phyloP scores from a whole-genome alignment of 2,888 invertebrate genomes.

The Eupithecia subfuscata region DNA sequence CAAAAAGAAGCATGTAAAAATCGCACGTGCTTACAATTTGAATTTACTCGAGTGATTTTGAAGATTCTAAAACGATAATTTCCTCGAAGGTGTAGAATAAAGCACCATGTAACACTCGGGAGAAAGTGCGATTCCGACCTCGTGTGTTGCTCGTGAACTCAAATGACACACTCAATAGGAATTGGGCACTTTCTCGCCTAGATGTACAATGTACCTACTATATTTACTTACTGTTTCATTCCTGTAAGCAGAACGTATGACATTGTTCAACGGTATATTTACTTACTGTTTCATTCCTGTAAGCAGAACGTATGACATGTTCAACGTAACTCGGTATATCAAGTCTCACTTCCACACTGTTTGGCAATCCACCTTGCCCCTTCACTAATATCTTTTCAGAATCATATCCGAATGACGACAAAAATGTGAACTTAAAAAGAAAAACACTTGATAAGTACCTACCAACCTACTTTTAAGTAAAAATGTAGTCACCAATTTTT shows the following conservation, averaged over 20 bases:
- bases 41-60: no score
- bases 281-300: conserved; percentile 66
- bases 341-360: conserved; percentile 71
- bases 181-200: no score
- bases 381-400: conserved; percentile 69
- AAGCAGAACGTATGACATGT: conserved; percentile 62
- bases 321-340: conserved; percentile 71
- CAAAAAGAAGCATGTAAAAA: no score
- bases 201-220: no score
- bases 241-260: conserved; percentile 64
- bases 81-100: no score
- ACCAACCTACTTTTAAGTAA: no score
- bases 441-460: not conserved
- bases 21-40: no score
- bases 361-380: conserved; percentile 77
- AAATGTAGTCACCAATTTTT: not conserved
- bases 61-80: no score
- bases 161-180: no score
- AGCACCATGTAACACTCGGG: no score
- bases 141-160: no score
- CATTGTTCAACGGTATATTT: conserved; percentile 53
- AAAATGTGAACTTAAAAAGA: conserved; percentile 60
- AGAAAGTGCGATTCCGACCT: no score
- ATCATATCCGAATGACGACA: conserved; percentile 75
- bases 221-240: conserved; percentile 60